These are phyloP conservation scores for Lamprologus speciosus DNA, from an alignment of 2,113 vertebrate genomes.

Conservation along the genomic window DNA sequence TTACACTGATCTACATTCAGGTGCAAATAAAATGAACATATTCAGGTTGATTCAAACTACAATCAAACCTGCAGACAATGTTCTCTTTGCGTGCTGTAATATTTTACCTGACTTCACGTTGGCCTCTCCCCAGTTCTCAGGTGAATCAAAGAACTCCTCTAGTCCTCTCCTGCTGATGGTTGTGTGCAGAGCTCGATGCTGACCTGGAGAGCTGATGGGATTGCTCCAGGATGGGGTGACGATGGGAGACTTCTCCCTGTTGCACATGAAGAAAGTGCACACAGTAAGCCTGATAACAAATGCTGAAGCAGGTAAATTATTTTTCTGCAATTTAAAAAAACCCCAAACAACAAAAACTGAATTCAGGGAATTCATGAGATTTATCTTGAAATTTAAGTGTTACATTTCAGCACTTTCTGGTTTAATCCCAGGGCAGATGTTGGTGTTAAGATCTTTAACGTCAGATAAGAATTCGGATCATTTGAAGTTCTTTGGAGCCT, in stretches of 20 bases:
- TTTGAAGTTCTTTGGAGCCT: background rate
- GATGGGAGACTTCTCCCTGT: background rate
- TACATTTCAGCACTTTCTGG: background rate
- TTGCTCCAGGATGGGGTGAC: background rate
- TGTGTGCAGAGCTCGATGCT: slow-evolving; percentile 73
- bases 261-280: background rate
- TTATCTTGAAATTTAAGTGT: background rate
- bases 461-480: background rate
- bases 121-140: slow-evolving; percentile 85
- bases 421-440: background rate
- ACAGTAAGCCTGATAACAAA: background rate
- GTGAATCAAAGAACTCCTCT: slow-evolving; percentile 91
- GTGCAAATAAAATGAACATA: background rate
- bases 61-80: background rate
- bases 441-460: background rate
- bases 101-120: slow-evolving; percentile 86
- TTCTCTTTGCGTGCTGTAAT: background rate
- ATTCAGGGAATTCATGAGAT: background rate
- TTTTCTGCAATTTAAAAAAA: fast-evolving
- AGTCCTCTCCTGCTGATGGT: slow-evolving; percentile 74
- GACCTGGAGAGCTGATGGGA: background rate
- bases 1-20: background rate
- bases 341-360: background rate
- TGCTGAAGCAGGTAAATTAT: background rate
- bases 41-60: background rate